phyloP scores from a whole-genome alignment of 2,888 invertebrate species.

The Elysia crispata region DNA sequence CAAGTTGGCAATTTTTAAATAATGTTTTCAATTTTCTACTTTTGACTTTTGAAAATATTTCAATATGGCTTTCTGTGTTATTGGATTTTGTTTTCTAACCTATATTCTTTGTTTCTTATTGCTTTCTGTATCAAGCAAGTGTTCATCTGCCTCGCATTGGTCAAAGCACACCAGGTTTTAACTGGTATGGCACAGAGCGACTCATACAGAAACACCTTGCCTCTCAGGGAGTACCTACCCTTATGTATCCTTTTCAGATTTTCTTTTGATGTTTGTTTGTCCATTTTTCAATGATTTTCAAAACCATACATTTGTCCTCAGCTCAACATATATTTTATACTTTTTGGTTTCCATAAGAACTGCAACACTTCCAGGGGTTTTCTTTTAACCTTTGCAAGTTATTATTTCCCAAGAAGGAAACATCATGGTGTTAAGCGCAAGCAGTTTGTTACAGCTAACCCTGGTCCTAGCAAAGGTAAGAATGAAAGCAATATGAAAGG shows the following conservation, averaged over 20 bases:
- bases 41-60: background rate
- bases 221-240: slow-evolving; percentile 72
- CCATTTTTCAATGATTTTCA: no score
- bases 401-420: no score
- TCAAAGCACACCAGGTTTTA: slow-evolving; percentile 75
- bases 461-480: background rate
- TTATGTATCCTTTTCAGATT: slow-evolving; percentile 73
- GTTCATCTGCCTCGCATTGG: slow-evolving; percentile 77
- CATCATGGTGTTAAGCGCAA: no score
- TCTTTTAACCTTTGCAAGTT: no score
- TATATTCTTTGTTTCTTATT: background rate
- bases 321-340: no score
- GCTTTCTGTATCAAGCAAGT: slow-evolving; percentile 64
- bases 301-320: no score
- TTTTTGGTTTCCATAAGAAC: no score
- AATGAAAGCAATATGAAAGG: background rate
- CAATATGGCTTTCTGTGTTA: background rate
- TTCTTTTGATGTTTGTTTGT: no score
- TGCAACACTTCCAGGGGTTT: no score
- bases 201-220: slow-evolving; percentile 75
- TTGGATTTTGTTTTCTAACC: background rate
- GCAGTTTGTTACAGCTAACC: slow-evolving; percentile 21
- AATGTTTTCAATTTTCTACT: no score
- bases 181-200: slow-evolving; percentile 78
- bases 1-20: no score